Conservation (phyloP, 2,113 vertebrate species). For the Boulengeromyrus knoepffleri region DNA sequence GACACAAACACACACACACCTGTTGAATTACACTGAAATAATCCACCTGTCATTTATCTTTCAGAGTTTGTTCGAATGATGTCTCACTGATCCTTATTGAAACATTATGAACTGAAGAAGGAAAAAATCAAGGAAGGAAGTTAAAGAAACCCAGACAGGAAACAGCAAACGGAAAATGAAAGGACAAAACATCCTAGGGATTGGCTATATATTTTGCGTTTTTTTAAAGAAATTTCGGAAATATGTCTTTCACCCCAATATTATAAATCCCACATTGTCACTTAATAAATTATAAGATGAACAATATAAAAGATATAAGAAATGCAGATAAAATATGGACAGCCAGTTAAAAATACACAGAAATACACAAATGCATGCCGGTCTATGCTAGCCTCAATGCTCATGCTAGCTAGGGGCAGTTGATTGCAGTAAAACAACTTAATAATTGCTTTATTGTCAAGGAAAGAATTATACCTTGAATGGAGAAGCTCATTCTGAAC, state of each 20-base stretch:
- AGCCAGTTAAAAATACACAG: not conserved
- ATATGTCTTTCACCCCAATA: not conserved
- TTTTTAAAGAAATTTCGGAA: not conserved
- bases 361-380: not conserved
- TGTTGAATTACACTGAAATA: not conserved
- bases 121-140: not conserved
- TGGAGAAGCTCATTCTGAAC: not conserved
- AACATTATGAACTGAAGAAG: not conserved
- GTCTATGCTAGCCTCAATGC: not conserved
- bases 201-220: not conserved
- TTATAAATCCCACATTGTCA: not conserved
- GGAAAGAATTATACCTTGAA: not conserved
- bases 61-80: conserved; percentile 71
- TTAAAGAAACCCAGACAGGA: not conserved
- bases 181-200: not conserved
- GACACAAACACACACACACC: not conserved
- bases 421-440: not conserved
- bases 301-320: not conserved
- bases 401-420: not conserved
- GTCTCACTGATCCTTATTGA: conserved; percentile 54
- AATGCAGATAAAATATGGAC: not conserved
- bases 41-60: conserved; percentile 7
- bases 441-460: not conserved
- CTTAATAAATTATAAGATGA: not conserved
- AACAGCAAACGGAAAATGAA: not conserved